Conservation (phyloP, 2,888 invertebrate species). For the Napeogenes sylphis region DNA sequence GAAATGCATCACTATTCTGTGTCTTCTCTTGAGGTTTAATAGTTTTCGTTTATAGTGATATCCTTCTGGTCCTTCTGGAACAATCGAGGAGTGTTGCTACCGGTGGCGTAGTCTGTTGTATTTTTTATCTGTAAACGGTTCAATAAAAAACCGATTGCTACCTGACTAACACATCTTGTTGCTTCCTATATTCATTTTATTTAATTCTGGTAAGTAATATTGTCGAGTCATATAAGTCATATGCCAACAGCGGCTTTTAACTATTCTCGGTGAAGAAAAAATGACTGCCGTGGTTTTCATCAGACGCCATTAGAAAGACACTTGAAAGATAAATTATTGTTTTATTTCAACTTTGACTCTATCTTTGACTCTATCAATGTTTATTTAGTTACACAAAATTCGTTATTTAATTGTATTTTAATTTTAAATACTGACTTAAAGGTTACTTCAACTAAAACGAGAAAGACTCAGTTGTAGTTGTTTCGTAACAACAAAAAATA, state of each 20-base stretch:
- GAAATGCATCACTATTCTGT: slow-evolving; percentile 49
- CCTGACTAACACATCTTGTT: slow-evolving; percentile 57
- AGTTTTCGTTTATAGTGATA: slow-evolving; percentile 64
- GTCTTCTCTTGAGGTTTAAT: slow-evolving; percentile 34
- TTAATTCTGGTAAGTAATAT: slow-evolving; percentile 57
- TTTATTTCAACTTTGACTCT: slow-evolving; percentile 8
- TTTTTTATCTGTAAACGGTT: slow-evolving; percentile 43
- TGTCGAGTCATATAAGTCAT: slow-evolving; percentile 66
- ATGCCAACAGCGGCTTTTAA: slow-evolving; percentile 63
- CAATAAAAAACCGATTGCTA: slow-evolving; percentile 53
- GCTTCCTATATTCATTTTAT: slow-evolving; percentile 68
- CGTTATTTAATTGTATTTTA: too few relatives aligned
- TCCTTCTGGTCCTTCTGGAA: slow-evolving; percentile 49
- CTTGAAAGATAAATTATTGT: slow-evolving; percentile 61
- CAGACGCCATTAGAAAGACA: slow-evolving; percentile 65
- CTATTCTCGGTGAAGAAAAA: slow-evolving; percentile 41
- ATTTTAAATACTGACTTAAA: too few relatives aligned
- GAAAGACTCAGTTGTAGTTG: too few relatives aligned
- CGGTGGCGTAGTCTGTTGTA: slow-evolving; percentile 54
- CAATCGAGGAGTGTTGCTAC: slow-evolving; percentile 69
- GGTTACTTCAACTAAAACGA: too few relatives aligned
- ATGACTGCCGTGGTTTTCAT: slow-evolving; percentile 62
- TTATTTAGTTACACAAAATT: too few relatives aligned
- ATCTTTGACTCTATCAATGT: too few relatives aligned
- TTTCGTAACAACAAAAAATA: too few relatives aligned